Conservation (phyloP, 64 coral and sea anemone genomes). For the Actinia tenebrosa region DNA sequence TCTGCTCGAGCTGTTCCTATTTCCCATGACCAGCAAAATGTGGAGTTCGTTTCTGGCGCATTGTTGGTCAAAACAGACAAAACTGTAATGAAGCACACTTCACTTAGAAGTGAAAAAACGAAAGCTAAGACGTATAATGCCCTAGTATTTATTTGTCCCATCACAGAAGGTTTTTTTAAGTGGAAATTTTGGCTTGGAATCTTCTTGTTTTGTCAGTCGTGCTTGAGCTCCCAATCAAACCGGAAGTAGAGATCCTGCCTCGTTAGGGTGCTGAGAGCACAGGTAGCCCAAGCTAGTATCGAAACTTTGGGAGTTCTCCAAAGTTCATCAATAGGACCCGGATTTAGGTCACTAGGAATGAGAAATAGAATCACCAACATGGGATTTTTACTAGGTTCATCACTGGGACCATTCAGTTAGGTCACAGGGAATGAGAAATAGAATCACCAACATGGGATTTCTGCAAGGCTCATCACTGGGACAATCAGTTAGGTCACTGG, state of each 20-base stretch:
- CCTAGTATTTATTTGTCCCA: conserved; percentile 7
- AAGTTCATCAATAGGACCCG: too few species aligned
- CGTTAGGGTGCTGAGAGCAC: neutral
- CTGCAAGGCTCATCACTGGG: too few species aligned
- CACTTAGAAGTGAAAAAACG: neutral
- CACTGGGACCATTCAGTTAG: too few species aligned
- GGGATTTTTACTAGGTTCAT: too few species aligned
- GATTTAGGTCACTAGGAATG: too few species aligned
- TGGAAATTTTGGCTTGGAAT: neutral
- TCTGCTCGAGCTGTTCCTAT: neutral
- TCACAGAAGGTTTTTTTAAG: neutral
- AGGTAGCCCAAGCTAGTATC: too few species aligned
- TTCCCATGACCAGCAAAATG: conserved; percentile 25
- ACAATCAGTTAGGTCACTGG: too few species aligned
- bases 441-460: too few species aligned
- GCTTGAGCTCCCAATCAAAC: neutral
- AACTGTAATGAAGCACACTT: conserved; percentile 25
- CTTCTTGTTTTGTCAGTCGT: neutral
- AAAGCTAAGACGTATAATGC: conserved; percentile 10
- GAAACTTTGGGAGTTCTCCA: too few species aligned
- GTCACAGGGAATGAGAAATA: too few species aligned
- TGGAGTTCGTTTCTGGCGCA: neutral
- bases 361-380: too few species aligned
- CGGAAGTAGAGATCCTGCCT: neutral
- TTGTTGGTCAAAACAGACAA: neutral